Evolutionary conservation across 1,140 invertebrate species (phyloP).

Genomic region (Conus ventricosus): DNA sequence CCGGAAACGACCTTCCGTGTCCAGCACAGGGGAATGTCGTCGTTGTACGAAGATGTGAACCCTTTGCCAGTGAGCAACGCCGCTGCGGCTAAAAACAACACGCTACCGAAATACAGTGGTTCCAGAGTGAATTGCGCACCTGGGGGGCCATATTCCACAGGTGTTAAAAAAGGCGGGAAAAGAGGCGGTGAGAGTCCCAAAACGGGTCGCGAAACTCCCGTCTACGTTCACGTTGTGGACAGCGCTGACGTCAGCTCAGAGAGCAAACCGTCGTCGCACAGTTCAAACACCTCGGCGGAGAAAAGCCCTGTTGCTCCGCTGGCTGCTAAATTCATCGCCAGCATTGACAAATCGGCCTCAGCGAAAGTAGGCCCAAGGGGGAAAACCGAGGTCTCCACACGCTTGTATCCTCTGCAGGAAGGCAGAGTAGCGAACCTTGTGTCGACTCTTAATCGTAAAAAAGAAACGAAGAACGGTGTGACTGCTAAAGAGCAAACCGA

Average conservation of each 20-base stretch:
- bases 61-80: neutral
- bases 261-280: neutral
- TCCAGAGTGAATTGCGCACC: neutral
- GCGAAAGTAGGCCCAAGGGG: neutral
- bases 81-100: neutral
- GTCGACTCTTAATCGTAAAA: conserved; percentile 12
- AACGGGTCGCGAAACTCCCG: neutral
- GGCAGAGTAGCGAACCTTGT: conserved; percentile 19
- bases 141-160: neutral
- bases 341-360: neutral
- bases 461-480: neutral
- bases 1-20: conserved; percentile 12
- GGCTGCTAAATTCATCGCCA: conserved; percentile 13
- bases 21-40: neutral
- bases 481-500: neutral
- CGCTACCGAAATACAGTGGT: neutral
- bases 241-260: neutral
- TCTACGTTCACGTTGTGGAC: conserved; percentile 24
- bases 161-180: neutral
- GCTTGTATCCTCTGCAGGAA: conserved; percentile 25
- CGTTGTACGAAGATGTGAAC: conserved; percentile 9
- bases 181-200: neutral
- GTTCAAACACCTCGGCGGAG: neutral
- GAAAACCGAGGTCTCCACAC: neutral
- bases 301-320: conserved; percentile 4